Percentiles rank a stretch among this genome's conserved stretches.
phyloP scores from a whole-genome alignment of 2,113 vertebrate genomes.

The Halichoerus grypus region DNA sequence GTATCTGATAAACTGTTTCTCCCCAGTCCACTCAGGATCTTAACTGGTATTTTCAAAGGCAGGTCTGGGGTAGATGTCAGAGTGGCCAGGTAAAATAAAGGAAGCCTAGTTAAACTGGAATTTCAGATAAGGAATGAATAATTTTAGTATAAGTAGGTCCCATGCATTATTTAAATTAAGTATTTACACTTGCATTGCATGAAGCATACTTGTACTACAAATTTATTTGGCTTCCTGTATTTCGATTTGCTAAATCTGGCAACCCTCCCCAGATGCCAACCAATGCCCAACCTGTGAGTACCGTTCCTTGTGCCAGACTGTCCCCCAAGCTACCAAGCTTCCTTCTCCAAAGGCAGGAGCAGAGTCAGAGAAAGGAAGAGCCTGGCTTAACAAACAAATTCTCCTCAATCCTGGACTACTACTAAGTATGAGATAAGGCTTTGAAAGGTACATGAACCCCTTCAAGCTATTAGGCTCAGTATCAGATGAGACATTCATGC shows the following conservation, averaged over 20 bases:
- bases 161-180: not conserved
- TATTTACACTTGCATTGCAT: not conserved
- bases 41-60: conserved; percentile 33
- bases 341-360: not conserved
- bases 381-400: not conserved
- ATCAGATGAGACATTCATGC: not conserved
- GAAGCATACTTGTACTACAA: not conserved
- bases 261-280: not conserved
- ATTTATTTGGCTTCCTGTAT: not conserved
- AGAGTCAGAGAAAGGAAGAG: not conserved
- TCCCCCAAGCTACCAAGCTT: not conserved
- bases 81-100: not conserved
- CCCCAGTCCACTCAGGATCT: not conserved
- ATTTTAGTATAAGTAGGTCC: not conserved
- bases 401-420: not conserved
- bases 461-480: not conserved
- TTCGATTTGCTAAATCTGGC: not conserved
- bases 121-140: not conserved
- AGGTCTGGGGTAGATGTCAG: not conserved
- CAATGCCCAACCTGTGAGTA: not conserved
- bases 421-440: not conserved
- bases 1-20: not conserved
- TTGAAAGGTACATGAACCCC: not conserved
- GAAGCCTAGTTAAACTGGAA: not conserved
- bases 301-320: not conserved